These are phyloP conservation scores for Sparidentex hasta DNA, from an alignment of 2,797 vertebrate genomes.

Conservation along the genomic window DNA sequence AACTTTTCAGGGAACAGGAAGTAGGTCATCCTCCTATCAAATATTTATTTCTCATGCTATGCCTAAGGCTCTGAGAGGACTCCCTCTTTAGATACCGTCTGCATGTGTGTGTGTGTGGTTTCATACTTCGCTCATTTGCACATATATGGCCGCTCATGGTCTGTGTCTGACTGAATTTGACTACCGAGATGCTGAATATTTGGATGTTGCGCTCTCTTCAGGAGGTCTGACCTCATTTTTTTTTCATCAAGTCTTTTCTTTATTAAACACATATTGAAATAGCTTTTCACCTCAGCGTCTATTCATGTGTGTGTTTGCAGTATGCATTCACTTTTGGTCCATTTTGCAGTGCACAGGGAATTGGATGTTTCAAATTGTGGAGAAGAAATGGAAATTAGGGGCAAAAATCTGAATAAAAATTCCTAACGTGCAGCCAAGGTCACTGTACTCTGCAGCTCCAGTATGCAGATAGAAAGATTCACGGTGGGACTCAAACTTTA, in stretches of 20 bases:
- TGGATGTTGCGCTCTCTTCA: conserved; percentile 27
- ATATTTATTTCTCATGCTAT: conserved; percentile 79
- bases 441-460: neutral
- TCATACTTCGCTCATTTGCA: conserved; percentile 52
- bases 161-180: conserved; percentile 38
- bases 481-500: neutral
- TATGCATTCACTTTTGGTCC: neutral
- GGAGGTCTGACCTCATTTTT: conserved; percentile 22
- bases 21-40: conserved; percentile 83
- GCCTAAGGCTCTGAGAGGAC: conserved; percentile 75
- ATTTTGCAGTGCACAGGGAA: neutral
- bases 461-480: neutral
- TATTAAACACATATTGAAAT: conserved; percentile 47
- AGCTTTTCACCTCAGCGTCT: neutral
- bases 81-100: conserved; percentile 58
- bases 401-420: neutral
- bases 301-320: neutral
- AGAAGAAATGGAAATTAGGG: conserved; percentile 1
- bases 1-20: conserved; percentile 81
- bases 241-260: conserved; percentile 10
- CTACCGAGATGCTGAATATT: conserved; percentile 48
- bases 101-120: conserved; percentile 17
- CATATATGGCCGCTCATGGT: conserved; percentile 37
- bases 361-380: neutral
- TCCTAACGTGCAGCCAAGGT: neutral